Base-by-base conservation (phyloP, 2,888 invertebrate species). In the Crossocerus cetratus region DNA sequence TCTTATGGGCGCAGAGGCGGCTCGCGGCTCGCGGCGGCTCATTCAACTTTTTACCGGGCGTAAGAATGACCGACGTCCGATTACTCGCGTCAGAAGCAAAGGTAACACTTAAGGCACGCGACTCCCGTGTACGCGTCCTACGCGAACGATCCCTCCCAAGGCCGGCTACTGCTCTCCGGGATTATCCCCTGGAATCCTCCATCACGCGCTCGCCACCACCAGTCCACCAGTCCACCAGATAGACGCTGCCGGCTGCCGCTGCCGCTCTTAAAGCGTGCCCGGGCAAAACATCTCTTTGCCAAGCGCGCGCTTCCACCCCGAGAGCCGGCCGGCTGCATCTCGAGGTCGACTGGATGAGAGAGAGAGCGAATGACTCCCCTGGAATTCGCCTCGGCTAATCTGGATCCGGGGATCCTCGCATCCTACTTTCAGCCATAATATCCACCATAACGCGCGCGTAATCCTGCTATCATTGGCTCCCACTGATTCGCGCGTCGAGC, bases 41-140 rank as follows among this genome's bases (percentile, higher is more conserved):
- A 32, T 32, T 32, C 11, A 32, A 32, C 8, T 32, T 32, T 49
- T 49, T 49, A 49, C 5, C 14, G 5, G 49, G 49, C 14, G 49
- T n/a, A 5, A 49, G 16, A 16, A 5, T 49, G 56, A 14, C 45
- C 49, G 5, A 16, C n/a, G 49, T 49, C n/a, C 49, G 49, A 55
- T 55, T 72, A 70, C 80, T 77, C 76, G 66, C 65, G 77, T 80
- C 74, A 67, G 61, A 45, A 64, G 59, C 49, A 44, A 65, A 53
- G 71, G 68, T 66, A 75, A 56, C 74, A 69, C 75, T 80, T 78
- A 82, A 78, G 83, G 80, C 84, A 84, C 82, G 83, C 80, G 84
- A 82, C 81, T 75, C 58, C 53, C 63, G 66, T 49, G 65, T 56
- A 49, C 60, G 64, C 69, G 69, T 69, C 72, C 65, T 56, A 49